A percentile compares a stretch with the other conserved stretches of the same genome.
Evolutionary conservation across 2,888 invertebrate genomes (phyloP).

Genomic region (Apotomis turbidana): DNA sequence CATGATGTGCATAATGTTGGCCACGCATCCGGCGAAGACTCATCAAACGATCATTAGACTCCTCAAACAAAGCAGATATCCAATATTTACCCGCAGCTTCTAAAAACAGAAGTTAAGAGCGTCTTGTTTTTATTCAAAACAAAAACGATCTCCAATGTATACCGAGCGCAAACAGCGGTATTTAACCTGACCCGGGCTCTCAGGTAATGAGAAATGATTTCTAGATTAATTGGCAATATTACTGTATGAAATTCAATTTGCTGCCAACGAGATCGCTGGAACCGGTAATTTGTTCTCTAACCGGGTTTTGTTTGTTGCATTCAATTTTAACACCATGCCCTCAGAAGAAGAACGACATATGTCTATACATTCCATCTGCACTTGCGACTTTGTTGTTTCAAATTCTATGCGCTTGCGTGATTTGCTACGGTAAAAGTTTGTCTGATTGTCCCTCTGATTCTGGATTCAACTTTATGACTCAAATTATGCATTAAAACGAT

Average conservation of each 20-base stretch:
- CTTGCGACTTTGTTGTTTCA: neutral
- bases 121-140: conserved; percentile 74
- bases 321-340: conserved; percentile 7
- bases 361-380: neutral
- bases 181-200: conserved; percentile 7
- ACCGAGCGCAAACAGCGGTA: conserved; percentile 25
- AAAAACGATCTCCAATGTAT: conserved; percentile 56
- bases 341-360: neutral
- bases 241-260: conserved; percentile 33
- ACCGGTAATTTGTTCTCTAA: conserved; percentile 32
- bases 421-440: neutral
- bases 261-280: conserved; percentile 2
- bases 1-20: too few species aligned
- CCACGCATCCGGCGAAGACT: conserved; percentile 31
- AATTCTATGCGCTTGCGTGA: neutral
- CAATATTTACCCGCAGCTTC: conserved; percentile 69
- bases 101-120: conserved; percentile 79
- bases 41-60: conserved; percentile 58
- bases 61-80: conserved; percentile 60
- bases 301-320: conserved; percentile 19
- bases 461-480: neutral
- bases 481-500: neutral
- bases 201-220: conserved; percentile 26
- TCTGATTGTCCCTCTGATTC: neutral
- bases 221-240: conserved; percentile 28